Evolutionary conservation across 1,140 invertebrate species (phyloP).

Genomic region (Propsilocerus akamusi): DNA sequence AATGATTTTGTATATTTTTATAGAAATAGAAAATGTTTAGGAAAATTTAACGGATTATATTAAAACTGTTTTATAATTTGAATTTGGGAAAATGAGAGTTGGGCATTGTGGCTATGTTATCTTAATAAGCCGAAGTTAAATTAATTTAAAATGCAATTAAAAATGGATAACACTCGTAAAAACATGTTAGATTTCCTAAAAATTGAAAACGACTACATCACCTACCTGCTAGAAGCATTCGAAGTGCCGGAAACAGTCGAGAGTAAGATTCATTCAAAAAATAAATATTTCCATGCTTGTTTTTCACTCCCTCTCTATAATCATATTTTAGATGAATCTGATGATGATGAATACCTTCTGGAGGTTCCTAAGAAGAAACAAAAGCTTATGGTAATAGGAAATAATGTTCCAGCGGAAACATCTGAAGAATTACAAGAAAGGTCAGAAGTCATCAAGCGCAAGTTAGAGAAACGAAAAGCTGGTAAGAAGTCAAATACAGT

Average conservation of each 20-base stretch:
- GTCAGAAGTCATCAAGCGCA: background rate
- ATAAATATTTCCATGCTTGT: too few species aligned
- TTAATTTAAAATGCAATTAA: conserved; percentile 13
- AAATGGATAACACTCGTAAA: background rate
- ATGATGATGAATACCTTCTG: background rate
- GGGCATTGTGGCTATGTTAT: too few species aligned
- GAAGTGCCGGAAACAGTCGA: background rate
- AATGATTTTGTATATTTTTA: too few species aligned
- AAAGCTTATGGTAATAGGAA: background rate
- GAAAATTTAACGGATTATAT: too few species aligned
- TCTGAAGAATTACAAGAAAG: background rate
- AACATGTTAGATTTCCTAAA: background rate
- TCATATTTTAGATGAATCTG: background rate
- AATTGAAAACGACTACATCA: conserved; percentile 7
- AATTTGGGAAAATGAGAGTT: too few species aligned
- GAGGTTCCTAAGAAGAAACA: background rate
- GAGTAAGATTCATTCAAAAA: background rate
- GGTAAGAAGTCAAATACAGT: background rate
- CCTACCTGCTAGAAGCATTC: background rate
- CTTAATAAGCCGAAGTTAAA: too few species aligned
- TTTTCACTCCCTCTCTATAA: background rate
- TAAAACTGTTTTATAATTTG: too few species aligned
- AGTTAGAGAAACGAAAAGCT: background rate
- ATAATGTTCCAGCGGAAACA: background rate
- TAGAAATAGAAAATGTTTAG: too few species aligned